phyloP scores from a whole-genome alignment of 1,140 invertebrate species.

The Drosophila mayri region DNA sequence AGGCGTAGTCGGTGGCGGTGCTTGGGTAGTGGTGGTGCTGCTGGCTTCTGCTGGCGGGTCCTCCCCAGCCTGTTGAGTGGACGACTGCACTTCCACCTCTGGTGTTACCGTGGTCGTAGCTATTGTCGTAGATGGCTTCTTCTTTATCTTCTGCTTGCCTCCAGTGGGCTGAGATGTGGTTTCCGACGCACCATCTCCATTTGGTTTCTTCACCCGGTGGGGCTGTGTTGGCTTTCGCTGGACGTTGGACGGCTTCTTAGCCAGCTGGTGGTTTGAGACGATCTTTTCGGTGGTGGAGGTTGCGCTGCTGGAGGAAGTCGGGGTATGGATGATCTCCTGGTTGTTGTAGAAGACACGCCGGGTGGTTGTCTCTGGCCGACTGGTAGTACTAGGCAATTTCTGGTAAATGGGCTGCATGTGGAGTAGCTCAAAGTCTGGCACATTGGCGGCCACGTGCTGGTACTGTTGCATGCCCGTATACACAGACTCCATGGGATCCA shows the following conservation, averaged over 20 bases:
- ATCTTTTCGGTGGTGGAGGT: conserved; percentile 44
- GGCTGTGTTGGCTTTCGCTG: conserved; percentile 63
- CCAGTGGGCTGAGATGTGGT: conserved; percentile 26
- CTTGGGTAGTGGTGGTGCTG: conserved; percentile 55
- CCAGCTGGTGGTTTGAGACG: conserved; percentile 40
- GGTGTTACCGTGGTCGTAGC: conserved; percentile 48
- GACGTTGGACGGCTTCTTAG: conserved; percentile 63
- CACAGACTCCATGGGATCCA: conserved; percentile 76
- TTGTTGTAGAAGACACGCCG: conserved; percentile 77
- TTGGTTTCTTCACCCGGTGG: conserved; percentile 67
- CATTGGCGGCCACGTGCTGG: conserved; percentile 68
- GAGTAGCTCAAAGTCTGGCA: conserved; percentile 70
- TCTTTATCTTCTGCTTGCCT: conserved; percentile 73
- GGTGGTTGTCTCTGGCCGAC: conserved; percentile 65
- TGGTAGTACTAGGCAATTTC: conserved; percentile 59
- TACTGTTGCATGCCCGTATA: conserved; percentile 83
- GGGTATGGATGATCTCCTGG: conserved; percentile 72
- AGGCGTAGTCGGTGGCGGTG: conserved; percentile 45
- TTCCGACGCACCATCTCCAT: conserved; percentile 24
- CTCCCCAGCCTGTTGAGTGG: conserved; percentile 20
- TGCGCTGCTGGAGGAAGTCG: conserved; percentile 36
- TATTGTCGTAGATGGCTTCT: conserved; percentile 61
- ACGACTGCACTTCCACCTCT: conserved; percentile 36
- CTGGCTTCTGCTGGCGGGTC: conserved; percentile 33
- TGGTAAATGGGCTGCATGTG: conserved; percentile 81